Conservation (phyloP, 64 coral and sea anemone genomes). For the Stichodactyla mertensii region DNA sequence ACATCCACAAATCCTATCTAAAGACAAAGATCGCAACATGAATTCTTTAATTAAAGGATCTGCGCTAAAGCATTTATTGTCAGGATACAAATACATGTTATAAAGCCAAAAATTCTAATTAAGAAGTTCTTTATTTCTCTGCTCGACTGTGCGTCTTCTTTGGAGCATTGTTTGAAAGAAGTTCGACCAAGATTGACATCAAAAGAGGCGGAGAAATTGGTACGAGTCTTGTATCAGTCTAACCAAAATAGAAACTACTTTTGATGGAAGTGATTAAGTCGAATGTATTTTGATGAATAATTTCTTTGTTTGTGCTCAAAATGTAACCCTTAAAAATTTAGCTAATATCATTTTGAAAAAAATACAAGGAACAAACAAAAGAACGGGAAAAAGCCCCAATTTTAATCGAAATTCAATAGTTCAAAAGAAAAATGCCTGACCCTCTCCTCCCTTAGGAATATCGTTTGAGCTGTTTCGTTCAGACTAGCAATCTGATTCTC, state of each 20-base stretch:
- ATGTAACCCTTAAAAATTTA: too few relatives aligned
- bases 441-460: neutral
- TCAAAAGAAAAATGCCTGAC: neutral
- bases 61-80: neutral
- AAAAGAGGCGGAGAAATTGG: neutral
- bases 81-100: neutral
- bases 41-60: slow-evolving; percentile 3
- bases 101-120: neutral
- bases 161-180: neutral
- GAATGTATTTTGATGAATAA: neutral
- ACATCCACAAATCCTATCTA: neutral
- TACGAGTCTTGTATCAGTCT: neutral
- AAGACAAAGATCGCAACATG: neutral
- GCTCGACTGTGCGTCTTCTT: neutral
- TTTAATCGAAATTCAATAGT: too few relatives aligned
- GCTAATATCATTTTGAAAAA: neutral
- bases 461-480: neutral
- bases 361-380: too few relatives aligned
- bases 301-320: neutral
- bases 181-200: neutral
- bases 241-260: neutral
- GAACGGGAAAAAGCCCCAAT: too few relatives aligned
- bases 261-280: neutral
- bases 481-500: neutral
- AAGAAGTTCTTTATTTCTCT: neutral